phyloP scores from a whole-genome alignment of 2,113 vertebrate genomes.

The Bos indicus region DNA sequence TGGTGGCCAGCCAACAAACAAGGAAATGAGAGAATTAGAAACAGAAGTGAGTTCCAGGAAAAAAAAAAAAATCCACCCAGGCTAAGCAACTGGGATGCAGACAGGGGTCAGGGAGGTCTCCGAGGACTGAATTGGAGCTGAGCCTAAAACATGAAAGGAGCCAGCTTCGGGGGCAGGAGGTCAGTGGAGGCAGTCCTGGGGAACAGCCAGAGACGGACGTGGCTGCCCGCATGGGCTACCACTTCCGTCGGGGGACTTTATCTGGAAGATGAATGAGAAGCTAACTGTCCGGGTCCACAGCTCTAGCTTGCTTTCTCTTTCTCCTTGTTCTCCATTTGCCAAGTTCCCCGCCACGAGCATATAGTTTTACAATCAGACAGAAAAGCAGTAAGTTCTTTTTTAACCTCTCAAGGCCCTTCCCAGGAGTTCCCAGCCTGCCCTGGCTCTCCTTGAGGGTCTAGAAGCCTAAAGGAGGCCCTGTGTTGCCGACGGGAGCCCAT shows the following conservation, averaged over 20 bases:
- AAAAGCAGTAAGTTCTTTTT: not conserved
- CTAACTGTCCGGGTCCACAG: not conserved
- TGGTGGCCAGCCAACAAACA: not conserved
- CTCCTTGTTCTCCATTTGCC: not conserved
- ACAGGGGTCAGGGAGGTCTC: not conserved
- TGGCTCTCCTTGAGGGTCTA: not conserved
- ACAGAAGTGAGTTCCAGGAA: not conserved
- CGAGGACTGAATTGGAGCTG: not conserved
- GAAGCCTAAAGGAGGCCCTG: not conserved
- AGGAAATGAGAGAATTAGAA: not conserved
- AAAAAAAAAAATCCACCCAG: not conserved
- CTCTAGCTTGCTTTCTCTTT: not conserved
- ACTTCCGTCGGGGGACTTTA: not conserved
- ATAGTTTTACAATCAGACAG: not conserved
- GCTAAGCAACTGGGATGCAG: not conserved
- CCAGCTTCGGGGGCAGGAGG: not conserved
- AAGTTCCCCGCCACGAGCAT: not conserved
- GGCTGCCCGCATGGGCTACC: rapidly evolving
- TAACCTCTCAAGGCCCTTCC: not conserved
- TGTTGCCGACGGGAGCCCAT: not conserved
- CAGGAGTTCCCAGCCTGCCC: not conserved
- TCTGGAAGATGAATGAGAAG: too few relatives aligned
- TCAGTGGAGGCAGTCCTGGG: not conserved
- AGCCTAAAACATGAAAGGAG: not conserved
- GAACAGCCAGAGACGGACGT: too few relatives aligned